Evolutionary conservation across 2,888 invertebrate species (phyloP).

Genomic region (Stegophylla sp.): DNA sequence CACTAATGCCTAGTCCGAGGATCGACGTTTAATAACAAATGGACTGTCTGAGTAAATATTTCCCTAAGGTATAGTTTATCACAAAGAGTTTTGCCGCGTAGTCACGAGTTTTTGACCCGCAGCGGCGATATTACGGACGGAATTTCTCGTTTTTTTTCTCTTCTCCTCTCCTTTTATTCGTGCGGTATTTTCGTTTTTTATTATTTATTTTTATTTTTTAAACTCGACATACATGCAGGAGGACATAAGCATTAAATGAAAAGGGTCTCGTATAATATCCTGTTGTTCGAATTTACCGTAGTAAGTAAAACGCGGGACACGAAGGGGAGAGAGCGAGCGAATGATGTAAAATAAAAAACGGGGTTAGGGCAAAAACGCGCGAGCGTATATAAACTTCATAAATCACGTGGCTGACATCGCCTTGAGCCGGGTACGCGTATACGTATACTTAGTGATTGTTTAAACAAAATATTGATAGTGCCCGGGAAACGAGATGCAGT

Average conservation of each 20-base stretch:
- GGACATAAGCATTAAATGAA: conserved; percentile 41
- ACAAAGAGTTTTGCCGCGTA: conserved; percentile 2
- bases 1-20: neutral
- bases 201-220: no score
- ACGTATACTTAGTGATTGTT: conserved; percentile 44
- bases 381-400: conserved; percentile 53
- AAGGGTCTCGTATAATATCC: conserved; percentile 37
- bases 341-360: conserved; percentile 40
- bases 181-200: conserved; percentile 6
- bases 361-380: conserved; percentile 35
- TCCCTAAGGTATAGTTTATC: conserved; percentile 44
- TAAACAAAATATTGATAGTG: conserved; percentile 37
- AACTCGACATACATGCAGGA: conserved; percentile 16
- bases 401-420: conserved; percentile 52
- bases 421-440: conserved; percentile 46
- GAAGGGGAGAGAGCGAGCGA: conserved; percentile 21
- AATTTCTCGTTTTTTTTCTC: conserved; percentile 30
- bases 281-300: conserved; percentile 47
- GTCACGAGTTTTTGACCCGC: neutral
- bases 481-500: no score
- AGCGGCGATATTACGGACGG: neutral
- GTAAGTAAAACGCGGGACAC: conserved; percentile 37
- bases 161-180: conserved; percentile 28
- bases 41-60: conserved; percentile 26
- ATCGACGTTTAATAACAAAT: conserved; percentile 36